Percentiles rank a stretch among this genome's conserved stretches.
These are phyloP conservation scores for Endomychus coccineus DNA, from an alignment of 2,888 invertebrate genomes.

Conservation along the genomic window DNA sequence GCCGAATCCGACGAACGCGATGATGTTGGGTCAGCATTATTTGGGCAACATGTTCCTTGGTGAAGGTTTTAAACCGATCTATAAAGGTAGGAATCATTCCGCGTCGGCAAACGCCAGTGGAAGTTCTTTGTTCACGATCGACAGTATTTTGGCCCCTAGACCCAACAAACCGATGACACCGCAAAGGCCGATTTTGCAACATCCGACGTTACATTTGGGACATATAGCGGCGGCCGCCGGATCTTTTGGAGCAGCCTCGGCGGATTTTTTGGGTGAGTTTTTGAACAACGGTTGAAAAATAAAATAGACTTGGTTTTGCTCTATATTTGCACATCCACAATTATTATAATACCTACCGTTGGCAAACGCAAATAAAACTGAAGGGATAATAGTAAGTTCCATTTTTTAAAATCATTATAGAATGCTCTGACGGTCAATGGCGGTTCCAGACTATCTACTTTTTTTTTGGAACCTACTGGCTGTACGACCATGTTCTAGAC, in stretches of 20 bases:
- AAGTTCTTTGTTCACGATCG: slow-evolving; percentile 70
- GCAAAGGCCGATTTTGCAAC: slow-evolving; percentile 48
- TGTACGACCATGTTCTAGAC: no score
- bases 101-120: slow-evolving; percentile 26
- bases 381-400: no score
- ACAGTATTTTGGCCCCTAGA: slow-evolving; percentile 71
- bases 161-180: slow-evolving; percentile 50
- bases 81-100: slow-evolving; percentile 26
- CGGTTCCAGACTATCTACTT: no score
- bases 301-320: no score
- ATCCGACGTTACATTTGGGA: slow-evolving; percentile 50
- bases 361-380: no score
- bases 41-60: slow-evolving; percentile 37
- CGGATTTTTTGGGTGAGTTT: slow-evolving; percentile 73
- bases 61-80: slow-evolving; percentile 44
- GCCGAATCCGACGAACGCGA: slow-evolving; percentile 22
- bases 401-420: no score
- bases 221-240: slow-evolving; percentile 61
- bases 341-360: no score
- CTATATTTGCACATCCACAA: no score
- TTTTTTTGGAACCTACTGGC: no score
- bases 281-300: no score
- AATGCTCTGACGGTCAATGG: no score
- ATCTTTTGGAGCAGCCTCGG: slow-evolving; percentile 50
- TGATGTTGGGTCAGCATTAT: slow-evolving; percentile 24